Base-by-base conservation (phyloP, 1,140 invertebrate genomes). In the Argopecten irradians region DNA sequence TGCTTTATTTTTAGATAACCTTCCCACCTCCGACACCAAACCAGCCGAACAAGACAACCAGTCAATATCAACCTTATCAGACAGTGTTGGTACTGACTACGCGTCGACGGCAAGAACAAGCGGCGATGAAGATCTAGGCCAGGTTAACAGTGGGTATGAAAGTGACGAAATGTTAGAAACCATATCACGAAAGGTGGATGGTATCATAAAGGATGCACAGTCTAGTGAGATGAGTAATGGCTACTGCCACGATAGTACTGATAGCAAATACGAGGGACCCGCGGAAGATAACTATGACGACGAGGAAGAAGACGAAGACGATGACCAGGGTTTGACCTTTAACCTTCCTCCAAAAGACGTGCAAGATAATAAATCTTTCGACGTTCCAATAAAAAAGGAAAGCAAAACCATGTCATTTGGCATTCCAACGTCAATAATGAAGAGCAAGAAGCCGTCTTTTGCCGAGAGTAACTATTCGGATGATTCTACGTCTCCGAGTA, bases 131-230 rank as follows among this genome's bases (percentile, higher is more conserved):
- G 89, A 90, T 33, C 55, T 88, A 34, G 89, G 85, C 32, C 46
- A 87, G n/a, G 71, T 88, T 7, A 90, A 88, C 46, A 84, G 87
- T 85, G 85, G 87, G 14, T 90, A 87, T 88, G 46, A 86, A 35
- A 89, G 84, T 36, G 88, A 89, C 41, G 86, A 46, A 32, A 39
- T 86, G 28, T 0, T 89, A 22, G 88, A 89, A 33, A 89, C 86
- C 43, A 83, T 89, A 8, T 82, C 88, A 28, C 82, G 39, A 9
- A 71, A 89, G 41, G 84, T 89, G 11, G 32, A 89, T 13, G 39
- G 39, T 13, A 84, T 55, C 83, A 46, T 82, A 22, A 36, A 83
- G 35, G 87, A 88, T 55, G 83, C 41, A n/a, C 71, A 87, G 22
- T 33, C 84, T 22, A 55, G 41, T 35, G 87, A 88, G 11, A 19